Conservation (phyloP, 2,888 invertebrate genomes). For the Cryptophagus acutangulus region DNA sequence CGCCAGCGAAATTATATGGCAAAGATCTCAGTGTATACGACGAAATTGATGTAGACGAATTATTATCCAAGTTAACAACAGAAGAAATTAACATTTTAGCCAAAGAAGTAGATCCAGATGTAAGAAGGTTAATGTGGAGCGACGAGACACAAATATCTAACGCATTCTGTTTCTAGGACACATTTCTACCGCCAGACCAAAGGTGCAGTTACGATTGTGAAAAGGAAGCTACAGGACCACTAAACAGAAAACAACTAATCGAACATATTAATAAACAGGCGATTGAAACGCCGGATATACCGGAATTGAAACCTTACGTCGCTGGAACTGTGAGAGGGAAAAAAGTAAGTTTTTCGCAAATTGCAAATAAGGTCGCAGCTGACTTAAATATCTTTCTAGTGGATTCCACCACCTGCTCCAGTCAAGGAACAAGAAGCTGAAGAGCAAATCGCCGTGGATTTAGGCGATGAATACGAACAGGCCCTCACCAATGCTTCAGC, state of each 20-base stretch:
- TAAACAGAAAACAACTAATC: slow-evolving; percentile 90
- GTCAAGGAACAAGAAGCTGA: slow-evolving; percentile 73
- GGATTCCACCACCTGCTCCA: slow-evolving; percentile 74
- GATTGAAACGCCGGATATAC: slow-evolving; percentile 95
- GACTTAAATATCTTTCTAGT: slow-evolving; percentile 52
- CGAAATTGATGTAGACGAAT: slow-evolving; percentile 93
- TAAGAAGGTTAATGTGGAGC: slow-evolving; percentile 60
- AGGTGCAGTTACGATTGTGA: slow-evolving; percentile 94
- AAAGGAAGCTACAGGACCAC: slow-evolving; percentile 92
- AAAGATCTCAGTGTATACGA: slow-evolving; percentile 87
- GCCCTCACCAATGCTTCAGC: slow-evolving; percentile 85
- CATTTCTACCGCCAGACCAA: slow-evolving; percentile 92
- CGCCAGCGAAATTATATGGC: slow-evolving; percentile 84
- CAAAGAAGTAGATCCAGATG: slow-evolving; percentile 99
- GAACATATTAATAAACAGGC: slow-evolving; percentile 98
- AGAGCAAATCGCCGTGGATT: slow-evolving; percentile 88
- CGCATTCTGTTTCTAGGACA: slow-evolving; percentile 70
- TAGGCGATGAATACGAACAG: slow-evolving; percentile 90
- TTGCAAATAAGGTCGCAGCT: neutral
- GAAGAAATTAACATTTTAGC: slow-evolving; percentile 97
- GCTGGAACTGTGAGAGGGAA: slow-evolving; percentile 88
- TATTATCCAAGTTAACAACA: slow-evolving; percentile 85
- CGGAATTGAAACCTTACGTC: slow-evolving; percentile 90
- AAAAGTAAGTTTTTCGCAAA: slow-evolving; percentile 58
- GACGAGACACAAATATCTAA: slow-evolving; percentile 8